These are phyloP conservation scores for Antheraea mylitta DNA, from an alignment of 1,140 invertebrate genomes.

Conservation along the genomic window DNA sequence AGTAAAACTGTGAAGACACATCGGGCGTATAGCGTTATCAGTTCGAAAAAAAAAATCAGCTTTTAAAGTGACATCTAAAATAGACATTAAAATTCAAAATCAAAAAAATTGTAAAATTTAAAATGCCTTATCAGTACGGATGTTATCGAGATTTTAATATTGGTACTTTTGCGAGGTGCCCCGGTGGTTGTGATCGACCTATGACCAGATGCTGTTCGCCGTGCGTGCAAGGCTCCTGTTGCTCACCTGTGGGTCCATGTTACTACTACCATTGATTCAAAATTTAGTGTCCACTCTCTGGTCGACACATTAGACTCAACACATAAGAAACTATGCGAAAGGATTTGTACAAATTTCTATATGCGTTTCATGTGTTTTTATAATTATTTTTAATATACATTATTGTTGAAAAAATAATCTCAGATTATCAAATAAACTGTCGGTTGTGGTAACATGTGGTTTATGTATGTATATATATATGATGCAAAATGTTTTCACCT, in stretches of 20 bases:
- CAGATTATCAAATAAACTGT: neutral
- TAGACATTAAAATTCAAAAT: neutral
- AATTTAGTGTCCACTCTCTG: neutral
- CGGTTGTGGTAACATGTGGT: no score
- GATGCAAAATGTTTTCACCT: no score
- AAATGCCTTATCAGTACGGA: slow-evolving; percentile 50
- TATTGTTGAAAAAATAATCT: neutral
- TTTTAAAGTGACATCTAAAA: neutral
- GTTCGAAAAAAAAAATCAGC: neutral
- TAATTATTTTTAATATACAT: neutral
- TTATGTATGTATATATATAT: no score
- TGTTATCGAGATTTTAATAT: slow-evolving; percentile 56
- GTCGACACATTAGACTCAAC: neutral
- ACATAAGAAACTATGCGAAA: neutral
- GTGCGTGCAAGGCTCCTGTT: slow-evolving; percentile 55
- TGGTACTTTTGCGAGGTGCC: slow-evolving; percentile 54
- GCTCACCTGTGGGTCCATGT: slow-evolving; percentile 51
- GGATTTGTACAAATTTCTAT: neutral
- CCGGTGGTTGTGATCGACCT: slow-evolving; percentile 46
- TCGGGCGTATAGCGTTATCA: no score
- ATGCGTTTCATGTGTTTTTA: neutral
- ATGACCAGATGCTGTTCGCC: slow-evolving; percentile 27
- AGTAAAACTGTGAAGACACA: no score
- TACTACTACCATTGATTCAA: slow-evolving; percentile 43
- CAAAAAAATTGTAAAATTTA: slow-evolving; percentile 18